phyloP scores from a whole-genome alignment of 2,113 vertebrate species.

The Trematomus loennbergii region DNA sequence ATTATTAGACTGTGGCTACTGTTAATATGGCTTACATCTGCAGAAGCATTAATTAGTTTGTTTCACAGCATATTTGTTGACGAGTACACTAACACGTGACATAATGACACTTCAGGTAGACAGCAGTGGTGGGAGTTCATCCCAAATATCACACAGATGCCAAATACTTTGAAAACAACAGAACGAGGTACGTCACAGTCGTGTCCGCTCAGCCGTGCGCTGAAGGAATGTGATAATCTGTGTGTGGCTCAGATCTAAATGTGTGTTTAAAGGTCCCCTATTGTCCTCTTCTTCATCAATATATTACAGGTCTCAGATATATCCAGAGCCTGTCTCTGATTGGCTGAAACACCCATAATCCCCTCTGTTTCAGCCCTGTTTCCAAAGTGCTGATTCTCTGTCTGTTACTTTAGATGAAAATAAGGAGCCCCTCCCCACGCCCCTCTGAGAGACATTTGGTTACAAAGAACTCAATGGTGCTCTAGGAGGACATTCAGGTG shows the following conservation, averaged over 20 bases:
- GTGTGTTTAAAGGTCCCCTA: constrained; percentile 6
- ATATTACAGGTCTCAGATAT: no score
- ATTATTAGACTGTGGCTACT: constrained; percentile 55
- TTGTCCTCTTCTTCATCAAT: no score
- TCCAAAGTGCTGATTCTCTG: no score
- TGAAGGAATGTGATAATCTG: constrained; percentile 50
- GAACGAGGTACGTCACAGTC: constrained; percentile 47
- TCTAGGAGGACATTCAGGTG: no score
- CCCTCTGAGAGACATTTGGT: no score
- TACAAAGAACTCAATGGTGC: no score
- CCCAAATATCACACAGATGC: constrained; percentile 45
- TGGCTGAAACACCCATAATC: no score
- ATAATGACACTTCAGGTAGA: constrained; percentile 62
- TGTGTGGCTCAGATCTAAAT: constrained; percentile 30
- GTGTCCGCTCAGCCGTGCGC: constrained; percentile 2
- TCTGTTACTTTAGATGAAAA: no score
- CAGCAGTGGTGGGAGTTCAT: constrained; percentile 39
- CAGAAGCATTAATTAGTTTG: constrained; percentile 53
- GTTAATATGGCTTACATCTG: constrained; percentile 71
- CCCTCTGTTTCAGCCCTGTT: no score
- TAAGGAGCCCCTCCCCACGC: no score
- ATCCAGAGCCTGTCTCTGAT: no score
- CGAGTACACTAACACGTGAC: constrained; percentile 35
- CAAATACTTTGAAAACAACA: constrained; percentile 41
- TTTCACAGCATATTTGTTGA: constrained; percentile 63